Evolutionary conservation across 2,888 invertebrate genomes (phyloP).

Genomic region (Campopleginae sp.): DNA sequence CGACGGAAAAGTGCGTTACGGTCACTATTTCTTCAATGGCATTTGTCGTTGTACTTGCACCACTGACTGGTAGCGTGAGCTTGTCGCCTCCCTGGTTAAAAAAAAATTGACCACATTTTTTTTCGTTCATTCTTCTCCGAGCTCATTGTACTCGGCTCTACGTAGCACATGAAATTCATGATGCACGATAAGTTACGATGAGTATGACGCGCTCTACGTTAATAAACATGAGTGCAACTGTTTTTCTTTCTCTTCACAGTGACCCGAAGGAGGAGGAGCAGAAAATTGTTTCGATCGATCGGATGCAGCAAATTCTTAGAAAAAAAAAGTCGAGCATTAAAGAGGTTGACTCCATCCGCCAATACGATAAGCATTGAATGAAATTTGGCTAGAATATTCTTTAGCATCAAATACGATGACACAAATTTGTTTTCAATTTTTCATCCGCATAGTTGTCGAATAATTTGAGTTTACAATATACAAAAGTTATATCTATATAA

Average conservation of each 20-base stretch:
- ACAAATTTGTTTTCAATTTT: too few relatives aligned
- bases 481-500: too few relatives aligned
- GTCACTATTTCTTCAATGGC: constrained; percentile 85
- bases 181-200: neutral
- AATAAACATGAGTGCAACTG: neutral
- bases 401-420: too few relatives aligned
- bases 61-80: constrained; percentile 88
- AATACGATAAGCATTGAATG: too few relatives aligned
- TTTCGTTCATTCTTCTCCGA: neutral
- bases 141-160: neutral
- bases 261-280: neutral
- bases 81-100: constrained; percentile 88
- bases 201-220: neutral
- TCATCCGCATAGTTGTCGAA: too few relatives aligned
- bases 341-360: too few relatives aligned
- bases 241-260: neutral
- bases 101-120: constrained; percentile 69
- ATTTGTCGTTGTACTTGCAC: constrained; percentile 78
- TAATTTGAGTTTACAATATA: too few relatives aligned
- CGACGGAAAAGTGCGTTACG: constrained; percentile 86
- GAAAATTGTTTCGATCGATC: neutral
- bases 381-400: too few relatives aligned
- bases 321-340: neutral
- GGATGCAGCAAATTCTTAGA: neutral
- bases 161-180: neutral